These are phyloP conservation scores for Kryptolebias marmoratus DNA, from an alignment of 2,113 vertebrate species.

Conservation along the genomic window DNA sequence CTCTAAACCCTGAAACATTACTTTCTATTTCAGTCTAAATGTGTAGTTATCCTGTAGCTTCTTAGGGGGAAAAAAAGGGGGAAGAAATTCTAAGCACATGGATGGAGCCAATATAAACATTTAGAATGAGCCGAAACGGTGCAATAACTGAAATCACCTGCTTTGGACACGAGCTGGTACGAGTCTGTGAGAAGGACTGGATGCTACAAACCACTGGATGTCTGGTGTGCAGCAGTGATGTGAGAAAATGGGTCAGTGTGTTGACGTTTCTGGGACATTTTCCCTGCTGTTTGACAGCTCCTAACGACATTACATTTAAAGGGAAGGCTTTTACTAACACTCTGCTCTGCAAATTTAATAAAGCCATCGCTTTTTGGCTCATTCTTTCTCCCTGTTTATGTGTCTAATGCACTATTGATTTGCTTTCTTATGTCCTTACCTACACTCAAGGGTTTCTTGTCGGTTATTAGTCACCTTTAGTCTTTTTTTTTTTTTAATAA, in stretches of 20 bases:
- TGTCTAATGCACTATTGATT: neutral
- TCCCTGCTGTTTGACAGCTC: neutral
- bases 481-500: constrained; percentile 3
- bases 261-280: constrained; percentile 4
- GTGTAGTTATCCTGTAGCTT: neutral
- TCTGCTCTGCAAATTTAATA: neutral
- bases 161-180: neutral
- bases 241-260: constrained; percentile 19
- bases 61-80: neutral
- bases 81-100: neutral
- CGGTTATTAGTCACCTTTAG: no score
- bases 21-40: no score
- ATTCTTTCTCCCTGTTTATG: neutral
- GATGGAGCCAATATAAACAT: neutral
- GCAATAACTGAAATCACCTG: constrained; percentile 12
- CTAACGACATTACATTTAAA: neutral
- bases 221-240: neutral
- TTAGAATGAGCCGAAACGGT: constrained; percentile 9
- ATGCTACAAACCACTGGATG: no score
- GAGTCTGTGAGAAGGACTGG: neutral
- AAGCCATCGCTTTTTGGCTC: neutral
- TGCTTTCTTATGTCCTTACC: neutral
- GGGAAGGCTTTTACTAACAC: neutral
- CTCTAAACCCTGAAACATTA: no score
- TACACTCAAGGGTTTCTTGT: no score